Conservation (phyloP, 2,797 vertebrate species). For the Sphaeramia orbicularis region DNA sequence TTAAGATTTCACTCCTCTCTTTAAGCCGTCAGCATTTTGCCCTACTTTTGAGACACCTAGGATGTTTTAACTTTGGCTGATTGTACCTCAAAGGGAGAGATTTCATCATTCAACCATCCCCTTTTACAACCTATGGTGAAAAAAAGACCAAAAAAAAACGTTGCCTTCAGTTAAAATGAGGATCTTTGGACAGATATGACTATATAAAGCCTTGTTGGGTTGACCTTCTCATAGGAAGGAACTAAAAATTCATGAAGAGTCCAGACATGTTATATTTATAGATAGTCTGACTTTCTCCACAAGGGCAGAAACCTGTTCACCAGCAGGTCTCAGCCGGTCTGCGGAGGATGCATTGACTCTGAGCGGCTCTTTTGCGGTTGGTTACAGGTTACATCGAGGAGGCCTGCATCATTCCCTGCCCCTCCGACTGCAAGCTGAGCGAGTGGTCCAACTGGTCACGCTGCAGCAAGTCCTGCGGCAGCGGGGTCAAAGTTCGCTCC, state of each 20-base stretch:
- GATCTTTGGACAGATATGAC: not conserved
- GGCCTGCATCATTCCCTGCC: constrained; percentile 97
- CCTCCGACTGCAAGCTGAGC: constrained; percentile 97
- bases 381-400: constrained; percentile 95
- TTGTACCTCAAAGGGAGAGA: not conserved
- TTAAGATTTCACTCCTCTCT: no score
- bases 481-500: constrained; percentile 97
- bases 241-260: not conserved
- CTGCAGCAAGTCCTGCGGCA: constrained; percentile 97
- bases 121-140: not conserved
- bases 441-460: constrained; percentile 99
- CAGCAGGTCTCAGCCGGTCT: not conserved
- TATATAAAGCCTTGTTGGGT: not conserved
- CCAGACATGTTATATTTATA: constrained; percentile 9
- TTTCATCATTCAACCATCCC: not conserved
- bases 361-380: constrained; percentile 1
- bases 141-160: not conserved
- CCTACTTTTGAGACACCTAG: no score
- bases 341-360: not conserved
- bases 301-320: constrained; percentile 1
- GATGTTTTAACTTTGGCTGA: no score
- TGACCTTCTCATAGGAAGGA: not conserved
- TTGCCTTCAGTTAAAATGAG: not conserved
- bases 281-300: constrained; percentile 8
- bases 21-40: no score